A percentile compares a stretch with the other conserved stretches of the same genome.
Evolutionary conservation across 2,888 invertebrate species (phyloP).

Genomic region (Sphecodes monilicornis): DNA sequence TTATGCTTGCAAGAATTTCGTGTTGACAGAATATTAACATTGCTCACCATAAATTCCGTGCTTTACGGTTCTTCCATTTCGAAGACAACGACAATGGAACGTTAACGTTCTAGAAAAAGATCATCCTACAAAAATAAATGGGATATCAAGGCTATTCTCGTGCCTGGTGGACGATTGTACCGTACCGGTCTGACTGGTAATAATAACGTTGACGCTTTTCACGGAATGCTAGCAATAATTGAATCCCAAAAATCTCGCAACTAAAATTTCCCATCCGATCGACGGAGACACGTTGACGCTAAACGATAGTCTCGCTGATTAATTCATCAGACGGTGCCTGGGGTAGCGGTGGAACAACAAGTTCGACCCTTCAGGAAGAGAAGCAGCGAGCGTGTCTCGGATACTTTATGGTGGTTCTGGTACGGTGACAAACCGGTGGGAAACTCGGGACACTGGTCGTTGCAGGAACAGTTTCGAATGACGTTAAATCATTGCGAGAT

Average conservation of each 20-base stretch:
- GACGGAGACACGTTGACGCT: constrained; percentile 12
- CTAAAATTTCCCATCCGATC: constrained; percentile 14
- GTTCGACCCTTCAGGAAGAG: constrained; percentile 31
- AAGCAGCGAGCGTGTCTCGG: constrained; percentile 17
- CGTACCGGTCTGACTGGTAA: neutral
- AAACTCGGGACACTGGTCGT: constrained; percentile 25
- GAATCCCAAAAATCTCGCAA: constrained; percentile 13
- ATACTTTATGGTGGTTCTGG: constrained; percentile 30
- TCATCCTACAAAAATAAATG: neutral
- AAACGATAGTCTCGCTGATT: constrained; percentile 42
- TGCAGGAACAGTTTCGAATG: constrained; percentile 14
- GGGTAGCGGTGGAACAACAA: constrained; percentile 15
- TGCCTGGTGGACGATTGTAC: neutral
- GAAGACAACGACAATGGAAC: neutral
- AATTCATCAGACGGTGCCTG: constrained; percentile 40
- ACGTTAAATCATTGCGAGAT: constrained; percentile 15
- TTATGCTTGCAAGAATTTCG: too few relatives aligned
- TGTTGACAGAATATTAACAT: neutral
- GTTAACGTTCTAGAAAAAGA: neutral
- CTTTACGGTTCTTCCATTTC: too few relatives aligned
- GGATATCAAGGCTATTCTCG: neutral
- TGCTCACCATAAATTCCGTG: neutral
- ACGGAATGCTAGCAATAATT: neutral
- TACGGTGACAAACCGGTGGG: constrained; percentile 32
- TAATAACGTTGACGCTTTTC: neutral